These are phyloP conservation scores for Julus scanicus DNA, from an alignment of 2,888 invertebrate species.

Conservation along the genomic window DNA sequence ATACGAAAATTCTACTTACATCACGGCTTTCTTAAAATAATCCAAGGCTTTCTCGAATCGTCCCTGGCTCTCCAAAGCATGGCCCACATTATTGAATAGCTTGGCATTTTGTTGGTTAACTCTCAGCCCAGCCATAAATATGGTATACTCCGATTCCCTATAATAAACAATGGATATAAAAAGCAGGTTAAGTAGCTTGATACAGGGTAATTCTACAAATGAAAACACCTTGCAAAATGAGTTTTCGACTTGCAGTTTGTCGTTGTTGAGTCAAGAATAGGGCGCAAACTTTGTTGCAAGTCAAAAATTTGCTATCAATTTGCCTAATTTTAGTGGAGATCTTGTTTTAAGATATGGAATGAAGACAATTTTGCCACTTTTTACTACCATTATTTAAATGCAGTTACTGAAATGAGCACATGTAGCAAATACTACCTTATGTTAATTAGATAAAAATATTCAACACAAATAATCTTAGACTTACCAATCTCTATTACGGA, in stretches of 20 bases:
- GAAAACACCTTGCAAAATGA: not conserved
- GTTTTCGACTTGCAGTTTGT: not conserved
- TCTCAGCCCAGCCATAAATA: slow-evolving; percentile 90
- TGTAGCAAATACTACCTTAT: no score
- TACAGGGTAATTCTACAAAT: not conserved
- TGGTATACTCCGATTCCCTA: slow-evolving; percentile 83
- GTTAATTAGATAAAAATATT: not conserved
- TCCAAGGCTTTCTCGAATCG: slow-evolving; percentile 80
- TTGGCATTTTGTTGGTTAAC: slow-evolving; percentile 91
- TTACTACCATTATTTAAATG: no score
- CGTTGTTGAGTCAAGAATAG: not conserved
- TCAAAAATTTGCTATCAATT: no score
- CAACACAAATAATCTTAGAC: not conserved
- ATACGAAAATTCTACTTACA: slow-evolving; percentile 63
- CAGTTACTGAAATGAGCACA: no score
- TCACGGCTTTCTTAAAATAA: slow-evolving; percentile 92
- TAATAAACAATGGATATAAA: slow-evolving; percentile 17
- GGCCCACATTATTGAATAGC: slow-evolving; percentile 96
- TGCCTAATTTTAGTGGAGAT: no score
- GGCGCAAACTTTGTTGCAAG: no score
- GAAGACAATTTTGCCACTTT: no score
- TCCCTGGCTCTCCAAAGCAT: slow-evolving; percentile 86
- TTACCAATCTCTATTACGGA: slow-evolving; percentile 89
- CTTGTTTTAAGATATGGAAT: no score
- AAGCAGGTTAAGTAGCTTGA: not conserved